Evolutionary conservation across 1,140 invertebrate species (phyloP).

Genomic region (Pemphigus obesinymphae): DNA sequence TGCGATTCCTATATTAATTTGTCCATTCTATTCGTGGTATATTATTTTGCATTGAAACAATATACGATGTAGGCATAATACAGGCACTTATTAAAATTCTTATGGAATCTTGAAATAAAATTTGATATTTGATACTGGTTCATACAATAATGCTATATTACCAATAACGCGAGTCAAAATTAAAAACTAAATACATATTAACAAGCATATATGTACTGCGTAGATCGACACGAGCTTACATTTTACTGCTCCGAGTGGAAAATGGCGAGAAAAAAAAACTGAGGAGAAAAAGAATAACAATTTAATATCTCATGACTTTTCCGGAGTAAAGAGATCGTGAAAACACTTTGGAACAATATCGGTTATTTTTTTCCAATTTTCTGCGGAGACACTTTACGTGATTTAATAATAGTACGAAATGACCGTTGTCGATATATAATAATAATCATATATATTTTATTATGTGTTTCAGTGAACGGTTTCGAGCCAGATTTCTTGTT

Average conservation of each 20-base stretch:
- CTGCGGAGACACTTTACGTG: background rate
- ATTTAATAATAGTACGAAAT: background rate
- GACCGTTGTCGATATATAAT: background rate
- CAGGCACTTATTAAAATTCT: no score
- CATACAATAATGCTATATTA: no score
- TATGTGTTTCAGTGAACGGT: conserved; percentile 55
- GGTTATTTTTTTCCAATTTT: background rate
- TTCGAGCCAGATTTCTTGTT: conserved; percentile 80
- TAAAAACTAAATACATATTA: background rate
- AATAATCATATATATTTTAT: background rate
- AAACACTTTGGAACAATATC: conserved; percentile 10
- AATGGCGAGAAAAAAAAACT: background rate
- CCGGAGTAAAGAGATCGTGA: background rate
- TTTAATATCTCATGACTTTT: background rate
- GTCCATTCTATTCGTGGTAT: no score
- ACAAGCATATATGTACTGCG: background rate
- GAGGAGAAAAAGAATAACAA: background rate
- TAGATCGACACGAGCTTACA: background rate
- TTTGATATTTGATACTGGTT: no score
- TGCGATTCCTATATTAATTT: no score
- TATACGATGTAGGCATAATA: no score
- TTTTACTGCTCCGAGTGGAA: background rate
- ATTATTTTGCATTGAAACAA: no score
- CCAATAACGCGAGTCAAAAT: background rate
- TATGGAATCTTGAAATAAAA: no score